phyloP scores from a whole-genome alignment of 2,113 vertebrate species.

The Tupaia chinensis region DNA sequence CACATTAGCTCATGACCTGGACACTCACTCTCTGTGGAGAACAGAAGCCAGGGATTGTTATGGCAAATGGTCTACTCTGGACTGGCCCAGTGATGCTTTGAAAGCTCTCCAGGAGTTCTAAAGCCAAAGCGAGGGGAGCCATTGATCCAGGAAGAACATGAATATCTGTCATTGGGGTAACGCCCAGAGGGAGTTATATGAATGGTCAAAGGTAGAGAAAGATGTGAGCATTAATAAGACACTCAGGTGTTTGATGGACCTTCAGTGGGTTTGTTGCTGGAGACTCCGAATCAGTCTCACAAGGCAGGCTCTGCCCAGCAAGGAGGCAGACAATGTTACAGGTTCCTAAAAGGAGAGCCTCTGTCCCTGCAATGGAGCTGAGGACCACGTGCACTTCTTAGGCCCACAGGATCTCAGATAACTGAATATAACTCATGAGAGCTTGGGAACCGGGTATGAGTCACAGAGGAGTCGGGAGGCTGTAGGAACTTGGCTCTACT shows the following conservation, averaged over 20 bases:
- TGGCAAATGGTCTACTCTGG: not conserved
- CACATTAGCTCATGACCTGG: accelerated
- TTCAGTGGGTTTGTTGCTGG: too few species aligned
- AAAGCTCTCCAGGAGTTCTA: not conserved
- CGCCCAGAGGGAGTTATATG: not conserved
- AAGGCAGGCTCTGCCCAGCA: not conserved
- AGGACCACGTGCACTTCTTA: accelerated
- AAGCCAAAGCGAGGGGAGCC: not conserved
- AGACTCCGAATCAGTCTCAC: not conserved
- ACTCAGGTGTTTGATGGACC: accelerated
- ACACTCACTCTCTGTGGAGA: too few species aligned
- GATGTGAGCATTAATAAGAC: not conserved
- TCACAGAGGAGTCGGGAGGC: not conserved
- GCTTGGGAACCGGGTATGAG: not conserved
- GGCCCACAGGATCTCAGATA: not conserved
- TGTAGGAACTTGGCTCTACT: accelerated
- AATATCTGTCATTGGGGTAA: not conserved
- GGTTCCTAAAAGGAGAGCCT: not conserved
- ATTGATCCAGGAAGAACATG: not conserved
- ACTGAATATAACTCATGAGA: accelerated
- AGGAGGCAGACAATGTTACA: not conserved
- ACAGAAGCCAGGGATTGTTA: not conserved
- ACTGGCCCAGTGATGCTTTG: too few species aligned
- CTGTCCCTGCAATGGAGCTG: not conserved
- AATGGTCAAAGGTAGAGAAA: not conserved